Base-by-base conservation (phyloP, 2,888 invertebrate genomes). In the Lochmaea crataegi region DNA sequence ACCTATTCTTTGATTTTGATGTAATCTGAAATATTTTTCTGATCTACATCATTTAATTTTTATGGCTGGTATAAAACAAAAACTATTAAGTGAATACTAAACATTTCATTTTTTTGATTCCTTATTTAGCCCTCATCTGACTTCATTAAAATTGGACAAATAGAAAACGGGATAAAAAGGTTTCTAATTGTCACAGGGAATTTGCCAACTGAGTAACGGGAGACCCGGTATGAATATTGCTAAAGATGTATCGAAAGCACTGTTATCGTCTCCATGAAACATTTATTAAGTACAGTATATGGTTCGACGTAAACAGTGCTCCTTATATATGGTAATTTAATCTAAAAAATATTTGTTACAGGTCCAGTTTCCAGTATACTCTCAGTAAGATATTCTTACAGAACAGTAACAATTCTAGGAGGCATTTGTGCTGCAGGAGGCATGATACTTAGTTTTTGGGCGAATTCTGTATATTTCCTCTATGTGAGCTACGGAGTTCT, bases 311-410 rank as follows among this genome's bases (percentile, higher is more conserved):
- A 41, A 63, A 63, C 61, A 63, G 61, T 63, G 41, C 61, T 53
- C 53, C 12, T 18, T 63, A 63, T 63, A 41, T 16, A 41, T 41
- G 7, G 42, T 16, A 42, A 16, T 63, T 63, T 63, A 63, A 63
- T 41, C 57, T 41, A 51, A 7, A 53, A 60, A 58, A 65, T 68
- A 69, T 73, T 65, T 76, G 61, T 88, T 88, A 68, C 88, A 96
- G 96, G 96, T 80, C 96, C 96, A 14, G 83, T 96, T 57, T 95
- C 96, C 11, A 95, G 95, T 80, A 92, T 95, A 78, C 87, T 96
- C 67, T 95, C 95, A 0, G 92, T 95, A 75, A 93, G 92, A 83
- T 95, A 94, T 89, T 95, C 95, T 32, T 95, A 94, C 82, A 88
- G 94, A 64, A 93, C 94, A 12, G 96, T 96, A 45, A 95, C 96